Evolutionary conservation across 2,113 vertebrate genomes (phyloP), one percentile per base, ranked within the genome.

Genomic region (Siniperca knerii): DNA sequence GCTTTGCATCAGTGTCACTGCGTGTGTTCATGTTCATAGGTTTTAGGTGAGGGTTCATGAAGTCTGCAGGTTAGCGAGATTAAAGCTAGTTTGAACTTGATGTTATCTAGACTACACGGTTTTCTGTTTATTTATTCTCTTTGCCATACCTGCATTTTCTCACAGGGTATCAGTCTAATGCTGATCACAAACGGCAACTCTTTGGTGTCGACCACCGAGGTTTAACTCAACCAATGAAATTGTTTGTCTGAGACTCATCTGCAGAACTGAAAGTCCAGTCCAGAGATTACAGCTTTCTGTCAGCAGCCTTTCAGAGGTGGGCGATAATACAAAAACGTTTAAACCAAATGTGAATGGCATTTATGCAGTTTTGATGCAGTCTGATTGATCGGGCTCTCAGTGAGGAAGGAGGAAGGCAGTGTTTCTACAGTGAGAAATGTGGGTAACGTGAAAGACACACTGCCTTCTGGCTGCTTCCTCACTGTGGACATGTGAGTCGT

Each of bases 181-280:
- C 48, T 67, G 2, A 3, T 52, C 21, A 33, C 15, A 33, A 35
- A 46, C 50, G 2, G 10, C 11, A 16, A 11, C 15, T 50, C 50
- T 33, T 23, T 35, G n/a, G 18, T 35, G 42, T 25, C 1, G 4
- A 44, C 37, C 46, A 44, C 74, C 11, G 16, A 40, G 16, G 18
- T 46, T 68, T 20, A 68, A 13, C 70, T 48, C 8, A 70, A 33
- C 44, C 35, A 57, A 23, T 74, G 15, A 55, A 29, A 65, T 21
- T 0, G 13, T 35, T 70, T 44, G 7, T 77, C 35, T 42, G 62
- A 71, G 37, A 70, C 33, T 29, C 18, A 33, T 77, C 69, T 73
- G 35, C 35, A 65, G 62, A 85, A 85, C 46, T 75, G 52, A 80
- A 85, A 80, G 44, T 79, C 18, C 20, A 23, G 54, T 73, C 50